These are phyloP conservation scores for Nomada fabriciana DNA, from an alignment of 2,888 invertebrate species.

Conservation along the genomic window DNA sequence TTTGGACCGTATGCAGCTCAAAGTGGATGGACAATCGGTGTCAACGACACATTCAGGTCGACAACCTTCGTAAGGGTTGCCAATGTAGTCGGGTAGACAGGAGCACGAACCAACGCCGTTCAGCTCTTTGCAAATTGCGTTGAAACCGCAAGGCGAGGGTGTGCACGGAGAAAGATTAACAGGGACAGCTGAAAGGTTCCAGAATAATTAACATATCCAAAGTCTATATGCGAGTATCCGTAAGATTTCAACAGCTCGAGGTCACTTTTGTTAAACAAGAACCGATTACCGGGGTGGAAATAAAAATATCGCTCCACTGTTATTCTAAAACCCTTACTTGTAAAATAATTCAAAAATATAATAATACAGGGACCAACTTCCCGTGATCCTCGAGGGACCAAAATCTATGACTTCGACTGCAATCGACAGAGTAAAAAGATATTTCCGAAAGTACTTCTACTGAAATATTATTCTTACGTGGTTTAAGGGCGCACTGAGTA, in stretches of 20 bases:
- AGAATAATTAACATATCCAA: neutral
- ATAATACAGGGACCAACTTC: neutral
- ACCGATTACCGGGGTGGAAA: too few relatives aligned
- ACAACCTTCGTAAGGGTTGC: constrained; percentile 88
- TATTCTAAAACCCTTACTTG: too few relatives aligned
- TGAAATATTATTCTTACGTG: constrained; percentile 85
- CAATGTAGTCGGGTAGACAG: constrained; percentile 89
- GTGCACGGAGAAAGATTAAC: constrained; percentile 85
- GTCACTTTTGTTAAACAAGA: neutral
- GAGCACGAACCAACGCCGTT: constrained; percentile 91
- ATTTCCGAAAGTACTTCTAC: constrained; percentile 79
- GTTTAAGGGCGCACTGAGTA: constrained; percentile 87
- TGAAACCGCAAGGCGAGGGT: constrained; percentile 91
- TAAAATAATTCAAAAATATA: too few relatives aligned
- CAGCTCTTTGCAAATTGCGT: constrained; percentile 90
- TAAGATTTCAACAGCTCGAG: neutral
- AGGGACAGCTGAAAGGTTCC: neutral
- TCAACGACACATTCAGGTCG: constrained; percentile 84
- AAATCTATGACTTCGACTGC: neutral
- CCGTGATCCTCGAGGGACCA: neutral
- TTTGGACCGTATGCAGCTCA: constrained; percentile 85
- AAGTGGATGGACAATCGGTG: constrained; percentile 84
- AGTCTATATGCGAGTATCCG: neutral
- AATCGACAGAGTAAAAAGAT: too few relatives aligned
- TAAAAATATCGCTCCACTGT: too few relatives aligned